Percentiles rank a stretch among this genome's conserved stretches.
These are phyloP conservation scores for Spodoptera exigua DNA, from an alignment of 2,888 invertebrate genomes.

Conservation along the genomic window DNA sequence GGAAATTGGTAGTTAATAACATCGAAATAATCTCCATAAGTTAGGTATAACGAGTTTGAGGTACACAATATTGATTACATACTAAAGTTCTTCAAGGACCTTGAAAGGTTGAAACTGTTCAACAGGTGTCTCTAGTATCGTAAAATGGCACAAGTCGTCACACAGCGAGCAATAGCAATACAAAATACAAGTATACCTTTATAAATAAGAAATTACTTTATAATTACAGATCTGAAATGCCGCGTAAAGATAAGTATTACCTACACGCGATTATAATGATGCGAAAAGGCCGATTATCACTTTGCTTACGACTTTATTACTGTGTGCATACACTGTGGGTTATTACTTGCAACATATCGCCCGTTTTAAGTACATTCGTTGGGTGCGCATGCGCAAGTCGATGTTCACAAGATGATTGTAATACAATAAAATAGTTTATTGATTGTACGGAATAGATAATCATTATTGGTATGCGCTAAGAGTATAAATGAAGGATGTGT, in stretches of 20 bases:
- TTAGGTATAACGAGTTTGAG: too few relatives aligned
- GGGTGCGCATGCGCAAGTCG: background rate
- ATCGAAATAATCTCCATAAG: too few relatives aligned
- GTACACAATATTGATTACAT: background rate
- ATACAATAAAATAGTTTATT: too few relatives aligned
- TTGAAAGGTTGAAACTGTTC: conserved; percentile 10
- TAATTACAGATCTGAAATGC: conserved; percentile 50
- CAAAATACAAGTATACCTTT: conserved; percentile 7
- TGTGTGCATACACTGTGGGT: conserved; percentile 17
- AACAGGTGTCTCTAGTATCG: conserved; percentile 20
- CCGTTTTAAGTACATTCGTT: conserved; percentile 14
- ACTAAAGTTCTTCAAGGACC: conserved; percentile 1
- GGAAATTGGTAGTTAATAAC: too few relatives aligned
- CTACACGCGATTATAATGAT: conserved; percentile 39
- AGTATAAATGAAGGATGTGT: too few relatives aligned
- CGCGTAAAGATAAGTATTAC: conserved; percentile 39
- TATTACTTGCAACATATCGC: conserved; percentile 23
- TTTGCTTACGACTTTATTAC: conserved; percentile 44
- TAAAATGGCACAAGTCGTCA: conserved; percentile 16
- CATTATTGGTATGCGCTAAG: too few relatives aligned
- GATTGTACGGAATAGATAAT: too few relatives aligned
- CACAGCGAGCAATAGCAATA: conserved; percentile 9
- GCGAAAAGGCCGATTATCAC: conserved; percentile 35
- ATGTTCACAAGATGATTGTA: too few relatives aligned
- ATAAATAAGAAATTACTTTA: conserved; percentile 43